A percentile compares a stretch with the other conserved stretches of the same genome.
phyloP scores from a whole-genome alignment of 2,797 vertebrate species.

The Alfaro cultratus region DNA sequence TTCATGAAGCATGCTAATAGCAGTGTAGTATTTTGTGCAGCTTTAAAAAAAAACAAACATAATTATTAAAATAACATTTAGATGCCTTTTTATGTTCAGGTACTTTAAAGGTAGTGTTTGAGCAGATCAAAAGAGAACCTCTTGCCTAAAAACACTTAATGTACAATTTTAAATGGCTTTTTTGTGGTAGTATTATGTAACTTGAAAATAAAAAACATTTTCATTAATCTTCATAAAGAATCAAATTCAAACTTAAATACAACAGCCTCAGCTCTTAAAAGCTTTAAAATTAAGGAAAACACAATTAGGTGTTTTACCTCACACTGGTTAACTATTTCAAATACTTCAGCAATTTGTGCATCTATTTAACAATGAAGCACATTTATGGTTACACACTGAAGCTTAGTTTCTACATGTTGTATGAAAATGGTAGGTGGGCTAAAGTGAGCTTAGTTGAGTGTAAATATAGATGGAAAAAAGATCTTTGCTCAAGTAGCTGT shows the following conservation, averaged over 20 bases:
- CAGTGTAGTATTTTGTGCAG: not conserved
- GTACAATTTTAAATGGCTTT: not conserved
- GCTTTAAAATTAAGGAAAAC: not conserved
- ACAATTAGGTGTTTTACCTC: not conserved
- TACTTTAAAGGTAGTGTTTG: not conserved
- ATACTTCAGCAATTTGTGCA: not conserved
- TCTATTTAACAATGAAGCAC: not conserved
- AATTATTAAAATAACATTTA: not conserved
- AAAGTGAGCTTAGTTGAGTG: slow-evolving; percentile 25
- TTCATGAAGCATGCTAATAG: too few relatives aligned
- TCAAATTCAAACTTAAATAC: not conserved
- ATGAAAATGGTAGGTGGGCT: slow-evolving; percentile 8
- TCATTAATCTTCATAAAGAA: not conserved
- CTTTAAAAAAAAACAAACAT: not conserved
- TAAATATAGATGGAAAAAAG: slow-evolving; percentile 20
- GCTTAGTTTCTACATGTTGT: slow-evolving; percentile 1
- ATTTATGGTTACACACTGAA: not conserved
- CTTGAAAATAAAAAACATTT: not conserved
- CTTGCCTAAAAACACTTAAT: not conserved
- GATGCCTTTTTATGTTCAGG: not conserved
- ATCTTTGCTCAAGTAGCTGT: slow-evolving; percentile 25
- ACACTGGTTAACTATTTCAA: not conserved
- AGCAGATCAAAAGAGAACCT: not conserved
- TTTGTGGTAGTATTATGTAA: not conserved
- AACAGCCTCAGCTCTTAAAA: not conserved